A percentile compares a stretch with the other conserved stretches of the same genome.
phyloP scores from a whole-genome alignment of 2,797 vertebrate species.

The Hylomyscus alleni region DNA sequence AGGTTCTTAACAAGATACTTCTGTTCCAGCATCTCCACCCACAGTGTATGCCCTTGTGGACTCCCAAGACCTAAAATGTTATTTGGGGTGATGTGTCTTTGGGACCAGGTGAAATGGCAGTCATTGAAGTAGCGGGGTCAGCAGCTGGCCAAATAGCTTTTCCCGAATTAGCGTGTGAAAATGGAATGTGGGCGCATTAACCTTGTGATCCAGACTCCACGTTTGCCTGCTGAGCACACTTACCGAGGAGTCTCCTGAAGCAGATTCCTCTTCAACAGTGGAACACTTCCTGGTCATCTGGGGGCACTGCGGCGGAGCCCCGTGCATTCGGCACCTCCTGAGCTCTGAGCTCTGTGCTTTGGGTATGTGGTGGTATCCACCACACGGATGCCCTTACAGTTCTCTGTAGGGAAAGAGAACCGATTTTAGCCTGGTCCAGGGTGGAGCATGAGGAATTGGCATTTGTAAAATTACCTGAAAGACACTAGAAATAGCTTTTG shows the following conservation, averaged over 20 bases:
- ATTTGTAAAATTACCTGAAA: background rate
- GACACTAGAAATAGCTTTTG: background rate
- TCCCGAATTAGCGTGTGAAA: conserved; percentile 38
- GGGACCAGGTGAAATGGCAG: conserved; percentile 19
- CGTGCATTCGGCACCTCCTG: background rate
- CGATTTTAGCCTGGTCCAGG: background rate
- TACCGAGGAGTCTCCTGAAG: background rate
- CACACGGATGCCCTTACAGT: background rate
- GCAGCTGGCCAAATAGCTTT: conserved; percentile 8
- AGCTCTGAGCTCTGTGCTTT: background rate
- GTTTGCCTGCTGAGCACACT: conserved; percentile 16
- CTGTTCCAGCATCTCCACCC: background rate
- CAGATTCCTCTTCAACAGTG: conserved; percentile 31
- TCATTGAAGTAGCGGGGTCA: conserved; percentile 16
- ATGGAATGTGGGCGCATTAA: conserved; percentile 19
- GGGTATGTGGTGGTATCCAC: background rate
- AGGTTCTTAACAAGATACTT: conserved; percentile 61
- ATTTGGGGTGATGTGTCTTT: conserved; percentile 32
- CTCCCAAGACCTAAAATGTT: conserved; percentile 19
- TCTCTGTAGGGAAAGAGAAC: background rate
- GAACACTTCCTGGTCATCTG: conserved; percentile 14
- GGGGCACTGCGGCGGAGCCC: conserved; percentile 8
- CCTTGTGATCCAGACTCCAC: background rate
- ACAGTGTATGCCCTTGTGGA: background rate
- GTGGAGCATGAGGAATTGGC: background rate